Evolutionary conservation across 2,113 vertebrate genomes (phyloP).

Genomic region (Protobothrops flavoviridis): DNA sequence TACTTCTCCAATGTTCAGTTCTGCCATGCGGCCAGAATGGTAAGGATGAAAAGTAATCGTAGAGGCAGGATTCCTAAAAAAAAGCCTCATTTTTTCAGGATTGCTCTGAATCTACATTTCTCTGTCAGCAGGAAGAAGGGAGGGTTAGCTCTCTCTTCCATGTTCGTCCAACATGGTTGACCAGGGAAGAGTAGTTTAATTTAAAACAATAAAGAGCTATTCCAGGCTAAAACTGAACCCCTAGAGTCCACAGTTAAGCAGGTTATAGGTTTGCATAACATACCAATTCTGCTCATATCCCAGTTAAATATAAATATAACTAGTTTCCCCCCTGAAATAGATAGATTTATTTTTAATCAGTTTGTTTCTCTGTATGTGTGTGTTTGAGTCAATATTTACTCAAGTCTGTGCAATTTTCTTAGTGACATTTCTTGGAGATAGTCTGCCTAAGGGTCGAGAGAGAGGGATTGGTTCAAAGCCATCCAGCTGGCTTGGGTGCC

Average conservation of each 20-base stretch:
- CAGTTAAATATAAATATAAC: not conserved
- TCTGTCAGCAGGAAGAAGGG: not conserved
- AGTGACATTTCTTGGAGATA: not conserved
- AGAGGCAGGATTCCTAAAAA: not conserved
- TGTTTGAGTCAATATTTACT: not conserved
- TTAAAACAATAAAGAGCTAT: not conserved
- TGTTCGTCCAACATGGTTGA: not conserved
- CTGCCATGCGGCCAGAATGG: not conserved
- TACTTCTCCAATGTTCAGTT: not conserved
- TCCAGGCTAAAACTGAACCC: not conserved
- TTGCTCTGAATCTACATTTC: not conserved
- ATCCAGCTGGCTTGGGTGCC: not conserved
- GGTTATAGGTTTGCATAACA: not conserved
- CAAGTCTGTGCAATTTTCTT: not conserved
- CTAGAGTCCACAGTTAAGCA: not conserved
- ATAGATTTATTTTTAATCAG: not conserved
- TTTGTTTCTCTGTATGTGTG: not conserved
- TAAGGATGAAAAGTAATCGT: not conserved
- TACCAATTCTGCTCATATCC: not conserved
- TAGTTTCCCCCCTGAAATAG: not conserved
- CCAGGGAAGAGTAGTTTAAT: not conserved
- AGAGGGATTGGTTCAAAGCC: not conserved
- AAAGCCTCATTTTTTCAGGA: not conserved
- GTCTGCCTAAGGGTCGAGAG: not conserved
- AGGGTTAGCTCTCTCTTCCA: not conserved